Percentiles rank a stretch among this genome's conserved stretches.
phyloP scores from a whole-genome alignment of 2,888 invertebrate genomes.

The Acanthosoma haemorrhoidale region DNA sequence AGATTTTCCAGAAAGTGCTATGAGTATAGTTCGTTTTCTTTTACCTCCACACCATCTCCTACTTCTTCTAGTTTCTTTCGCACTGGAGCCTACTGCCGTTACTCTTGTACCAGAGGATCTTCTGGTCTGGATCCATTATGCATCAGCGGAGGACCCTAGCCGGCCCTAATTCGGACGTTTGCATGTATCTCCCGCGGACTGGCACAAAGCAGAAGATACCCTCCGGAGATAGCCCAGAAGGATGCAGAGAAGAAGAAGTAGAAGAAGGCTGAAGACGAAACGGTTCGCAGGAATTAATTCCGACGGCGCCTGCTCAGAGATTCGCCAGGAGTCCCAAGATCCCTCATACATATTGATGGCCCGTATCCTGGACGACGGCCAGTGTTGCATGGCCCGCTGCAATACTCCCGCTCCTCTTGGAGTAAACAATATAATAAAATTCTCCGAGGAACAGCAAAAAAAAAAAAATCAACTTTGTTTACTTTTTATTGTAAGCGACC shows the following conservation, averaged over 20 bases:
- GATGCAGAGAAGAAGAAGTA: neutral
- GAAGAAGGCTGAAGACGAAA: neutral
- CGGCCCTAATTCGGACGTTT: neutral
- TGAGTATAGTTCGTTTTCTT: no score
- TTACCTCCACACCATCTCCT: no score
- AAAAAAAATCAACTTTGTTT: neutral
- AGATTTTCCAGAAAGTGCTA: no score
- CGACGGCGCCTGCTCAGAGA: neutral
- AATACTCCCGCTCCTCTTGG: neutral
- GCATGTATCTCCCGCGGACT: neutral
- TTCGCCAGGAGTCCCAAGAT: neutral
- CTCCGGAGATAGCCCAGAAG: neutral
- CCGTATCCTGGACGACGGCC: neutral
- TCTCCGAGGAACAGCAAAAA: neutral
- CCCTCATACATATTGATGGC: slow-evolving; percentile 9
- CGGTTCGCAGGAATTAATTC: neutral
- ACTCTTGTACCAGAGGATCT: no score
- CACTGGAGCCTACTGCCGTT: no score
- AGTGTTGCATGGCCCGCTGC: neutral
- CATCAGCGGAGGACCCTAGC: neutral
- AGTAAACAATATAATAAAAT: slow-evolving; percentile 6
- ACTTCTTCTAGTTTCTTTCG: no score
- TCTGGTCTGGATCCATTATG: no score
- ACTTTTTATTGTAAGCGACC: neutral
- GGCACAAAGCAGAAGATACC: neutral